phyloP scores from a whole-genome alignment of 2,888 invertebrate genomes.

The Lasioglossum villosulum region DNA sequence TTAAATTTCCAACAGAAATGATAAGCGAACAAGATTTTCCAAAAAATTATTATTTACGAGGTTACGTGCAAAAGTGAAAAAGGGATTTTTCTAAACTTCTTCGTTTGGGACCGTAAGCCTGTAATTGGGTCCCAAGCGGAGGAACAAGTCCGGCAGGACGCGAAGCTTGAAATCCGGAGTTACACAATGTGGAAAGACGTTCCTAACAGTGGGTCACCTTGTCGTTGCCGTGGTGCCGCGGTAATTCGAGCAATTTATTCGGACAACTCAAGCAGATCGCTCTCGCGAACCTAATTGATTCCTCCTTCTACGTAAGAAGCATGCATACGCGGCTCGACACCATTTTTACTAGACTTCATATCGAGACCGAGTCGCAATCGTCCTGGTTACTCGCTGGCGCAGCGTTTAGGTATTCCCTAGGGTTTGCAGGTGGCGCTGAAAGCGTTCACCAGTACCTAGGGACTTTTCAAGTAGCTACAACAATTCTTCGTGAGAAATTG shows the following conservation, averaged over 20 bases:
- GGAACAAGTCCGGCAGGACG: neutral
- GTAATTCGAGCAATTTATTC: constrained; percentile 56
- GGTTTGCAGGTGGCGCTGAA: neutral
- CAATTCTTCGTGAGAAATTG: constrained; percentile 6
- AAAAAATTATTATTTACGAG: too few relatives aligned
- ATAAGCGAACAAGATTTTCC: too few relatives aligned
- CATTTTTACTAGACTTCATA: constrained; percentile 31
- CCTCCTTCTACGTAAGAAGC: constrained; percentile 55
- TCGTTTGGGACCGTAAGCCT: too few relatives aligned
- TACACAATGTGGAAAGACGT: constrained; percentile 25
- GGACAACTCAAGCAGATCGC: constrained; percentile 52
- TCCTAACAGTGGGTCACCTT: constrained; percentile 51
- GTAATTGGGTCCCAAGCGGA: neutral
- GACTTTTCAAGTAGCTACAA: neutral
- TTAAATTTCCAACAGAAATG: too few relatives aligned
- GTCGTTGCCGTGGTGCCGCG: constrained; percentile 46
- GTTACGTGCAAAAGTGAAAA: too few relatives aligned
- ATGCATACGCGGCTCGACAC: constrained; percentile 14
- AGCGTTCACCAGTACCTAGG: neutral
- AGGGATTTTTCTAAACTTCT: too few relatives aligned
- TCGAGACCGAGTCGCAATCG: neutral
- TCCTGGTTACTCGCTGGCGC: neutral
- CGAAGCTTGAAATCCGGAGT: neutral
- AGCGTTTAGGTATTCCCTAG: neutral
- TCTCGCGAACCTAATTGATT: constrained; percentile 57